Evolutionary conservation across 2,888 invertebrate genomes (phyloP).

Genomic region (Leptinotarsa haldemani): DNA sequence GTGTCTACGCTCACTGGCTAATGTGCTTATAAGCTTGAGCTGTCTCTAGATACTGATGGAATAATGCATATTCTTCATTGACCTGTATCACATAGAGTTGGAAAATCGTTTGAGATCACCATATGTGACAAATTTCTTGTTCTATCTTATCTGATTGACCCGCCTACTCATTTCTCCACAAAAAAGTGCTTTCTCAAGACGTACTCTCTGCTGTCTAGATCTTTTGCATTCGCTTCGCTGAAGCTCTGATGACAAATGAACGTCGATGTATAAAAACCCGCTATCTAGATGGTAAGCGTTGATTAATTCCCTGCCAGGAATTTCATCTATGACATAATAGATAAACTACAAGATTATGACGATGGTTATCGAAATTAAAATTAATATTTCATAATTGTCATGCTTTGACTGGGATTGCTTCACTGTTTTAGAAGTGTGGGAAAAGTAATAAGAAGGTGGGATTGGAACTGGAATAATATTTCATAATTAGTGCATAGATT

Average conservation of each 20-base stretch:
- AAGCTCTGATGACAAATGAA: constrained; percentile 31
- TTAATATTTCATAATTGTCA: constrained; percentile 20
- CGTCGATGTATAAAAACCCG: constrained; percentile 13
- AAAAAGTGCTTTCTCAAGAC: constrained; percentile 1
- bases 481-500: not conserved
- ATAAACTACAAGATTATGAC: constrained; percentile 20
- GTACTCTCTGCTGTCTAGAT: constrained; percentile 6
- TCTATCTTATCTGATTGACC: not conserved
- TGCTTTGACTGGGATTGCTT: constrained; percentile 6
- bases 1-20: too few relatives aligned
- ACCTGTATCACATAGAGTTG: not conserved
- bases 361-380: constrained; percentile 20
- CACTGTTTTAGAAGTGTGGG: constrained; percentile 6
- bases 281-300: constrained; percentile 28
- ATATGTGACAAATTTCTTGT: not conserved
- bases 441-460: not conserved
- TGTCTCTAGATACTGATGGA: too few relatives aligned
- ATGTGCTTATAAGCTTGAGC: too few relatives aligned
- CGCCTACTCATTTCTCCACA: not conserved
- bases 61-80: too few relatives aligned
- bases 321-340: constrained; percentile 21
- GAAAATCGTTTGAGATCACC: not conserved
- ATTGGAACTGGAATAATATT: not conserved
- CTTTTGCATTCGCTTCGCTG: constrained; percentile 13
- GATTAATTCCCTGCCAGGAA: constrained; percentile 25